These are phyloP conservation scores for Microctenopoma steveboyesi DNA, from an alignment of 2,797 vertebrate genomes.

Conservation along the genomic window DNA sequence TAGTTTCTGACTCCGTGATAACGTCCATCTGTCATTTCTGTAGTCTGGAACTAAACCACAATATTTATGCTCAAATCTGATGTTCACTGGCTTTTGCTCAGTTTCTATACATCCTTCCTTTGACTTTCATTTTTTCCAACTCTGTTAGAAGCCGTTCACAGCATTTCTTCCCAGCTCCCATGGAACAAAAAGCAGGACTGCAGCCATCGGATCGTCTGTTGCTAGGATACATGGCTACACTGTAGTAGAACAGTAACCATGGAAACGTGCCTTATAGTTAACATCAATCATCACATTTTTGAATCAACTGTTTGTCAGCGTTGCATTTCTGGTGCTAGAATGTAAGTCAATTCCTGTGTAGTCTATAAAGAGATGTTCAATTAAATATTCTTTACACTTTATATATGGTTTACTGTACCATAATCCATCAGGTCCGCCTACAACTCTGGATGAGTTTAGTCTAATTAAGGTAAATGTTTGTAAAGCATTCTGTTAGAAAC, in stretches of 20 bases:
- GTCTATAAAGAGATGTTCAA: background rate
- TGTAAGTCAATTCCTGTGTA: too few relatives aligned
- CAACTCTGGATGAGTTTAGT: background rate
- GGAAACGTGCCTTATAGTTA: constrained; percentile 12
- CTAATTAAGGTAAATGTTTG: background rate
- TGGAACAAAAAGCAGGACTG: constrained; percentile 3
- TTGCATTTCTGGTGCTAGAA: background rate
- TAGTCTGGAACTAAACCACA: too few relatives aligned
- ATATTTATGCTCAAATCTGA: background rate
- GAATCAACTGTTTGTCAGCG: background rate
- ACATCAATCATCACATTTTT: constrained; percentile 12
- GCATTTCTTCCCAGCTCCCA: constrained; percentile 2
- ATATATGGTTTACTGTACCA: background rate
- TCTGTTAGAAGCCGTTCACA: background rate
- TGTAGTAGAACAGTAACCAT: constrained; percentile 11
- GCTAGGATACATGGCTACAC: constrained; percentile 37
- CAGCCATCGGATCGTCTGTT: constrained; percentile 24
- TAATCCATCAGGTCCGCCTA: background rate
- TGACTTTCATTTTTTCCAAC: background rate
- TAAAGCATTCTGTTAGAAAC: background rate
- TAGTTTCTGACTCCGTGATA: background rate
- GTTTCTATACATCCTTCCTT: background rate
- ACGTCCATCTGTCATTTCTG: background rate
- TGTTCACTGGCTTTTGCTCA: background rate
- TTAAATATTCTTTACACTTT: background rate